Percentiles rank a stretch among this genome's conserved stretches.
These are phyloP conservation scores for Pristionchus mayeri DNA, from an alignment of 2,888 invertebrate species.

Conservation along the genomic window DNA sequence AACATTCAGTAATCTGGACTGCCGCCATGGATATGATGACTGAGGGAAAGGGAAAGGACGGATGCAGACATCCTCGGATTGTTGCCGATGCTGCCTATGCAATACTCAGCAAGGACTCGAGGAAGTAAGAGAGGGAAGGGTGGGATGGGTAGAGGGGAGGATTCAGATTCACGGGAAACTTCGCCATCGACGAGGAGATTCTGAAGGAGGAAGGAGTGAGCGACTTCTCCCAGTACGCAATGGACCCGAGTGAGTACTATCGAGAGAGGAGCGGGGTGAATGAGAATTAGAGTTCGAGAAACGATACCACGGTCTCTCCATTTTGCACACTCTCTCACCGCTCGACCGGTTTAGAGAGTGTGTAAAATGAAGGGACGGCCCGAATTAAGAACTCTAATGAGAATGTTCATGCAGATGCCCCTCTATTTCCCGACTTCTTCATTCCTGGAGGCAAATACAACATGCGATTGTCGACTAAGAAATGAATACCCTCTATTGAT, in stretches of 20 bases:
- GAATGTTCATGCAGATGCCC: constrained; percentile 79
- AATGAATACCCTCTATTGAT: constrained; percentile 15
- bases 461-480: constrained; percentile 46
- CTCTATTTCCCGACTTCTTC: constrained; percentile 91
- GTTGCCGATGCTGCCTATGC: constrained; percentile 87
- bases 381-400: too few species aligned
- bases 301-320: too few species aligned
- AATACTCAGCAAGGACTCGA: constrained; percentile 86
- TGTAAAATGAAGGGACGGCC: too few species aligned
- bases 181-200: constrained; percentile 92
- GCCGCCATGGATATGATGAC: constrained; percentile 84
- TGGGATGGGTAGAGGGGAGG: not conserved
- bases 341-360: too few species aligned
- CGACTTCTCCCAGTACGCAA: constrained; percentile 89
- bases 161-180: constrained; percentile 83
- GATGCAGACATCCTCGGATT: constrained; percentile 58
- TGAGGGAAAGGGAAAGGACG: constrained; percentile 79
- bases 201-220: constrained; percentile 86
- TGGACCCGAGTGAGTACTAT: constrained; percentile 83
- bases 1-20: constrained; percentile 79
- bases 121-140: constrained; percentile 66
- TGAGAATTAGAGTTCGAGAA: too few species aligned
- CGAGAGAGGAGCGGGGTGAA: not conserved
- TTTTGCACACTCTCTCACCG: too few species aligned
- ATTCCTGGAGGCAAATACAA: constrained; percentile 78